Conservation (phyloP, 1,140 invertebrate genomes). For the Pseudomyrmex cubaensis region DNA sequence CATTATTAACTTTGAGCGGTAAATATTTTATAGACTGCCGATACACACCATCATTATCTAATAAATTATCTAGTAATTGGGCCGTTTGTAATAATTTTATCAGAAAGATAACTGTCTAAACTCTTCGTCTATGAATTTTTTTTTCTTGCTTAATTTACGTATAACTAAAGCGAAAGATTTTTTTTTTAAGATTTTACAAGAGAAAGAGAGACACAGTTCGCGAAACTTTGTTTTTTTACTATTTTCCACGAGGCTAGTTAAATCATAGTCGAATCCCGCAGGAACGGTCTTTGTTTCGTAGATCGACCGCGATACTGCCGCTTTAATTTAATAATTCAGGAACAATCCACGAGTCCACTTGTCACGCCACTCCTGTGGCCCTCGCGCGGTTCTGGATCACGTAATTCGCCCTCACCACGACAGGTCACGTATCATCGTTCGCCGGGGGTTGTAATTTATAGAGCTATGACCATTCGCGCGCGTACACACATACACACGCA, state of each 20-base stretch:
- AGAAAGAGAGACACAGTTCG: not conserved
- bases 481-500: not conserved
- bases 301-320: constrained; percentile 61
- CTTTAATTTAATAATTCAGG: constrained; percentile 74
- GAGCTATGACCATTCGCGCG: constrained; percentile 46
- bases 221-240: constrained; percentile 6
- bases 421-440: constrained; percentile 72
- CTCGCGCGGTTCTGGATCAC: constrained; percentile 67
- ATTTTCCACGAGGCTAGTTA: constrained; percentile 14
- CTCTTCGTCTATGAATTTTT: no score
- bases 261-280: constrained; percentile 24
- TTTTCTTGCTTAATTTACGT: no score
- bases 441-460: constrained; percentile 68
- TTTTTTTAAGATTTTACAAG: not conserved
- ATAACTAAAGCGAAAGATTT: no score
- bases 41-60: not conserved
- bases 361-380: constrained; percentile 67
- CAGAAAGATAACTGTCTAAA: no score
- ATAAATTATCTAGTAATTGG: not conserved
- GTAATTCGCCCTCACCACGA: constrained; percentile 67
- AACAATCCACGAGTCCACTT: constrained; percentile 67
- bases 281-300: constrained; percentile 18
- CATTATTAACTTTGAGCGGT: constrained; percentile 4
- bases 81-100: no score
- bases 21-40: constrained; percentile 40